Evolutionary conservation across 2,797 vertebrate species (phyloP).

Genomic region (Limnodromus scolopaceus): DNA sequence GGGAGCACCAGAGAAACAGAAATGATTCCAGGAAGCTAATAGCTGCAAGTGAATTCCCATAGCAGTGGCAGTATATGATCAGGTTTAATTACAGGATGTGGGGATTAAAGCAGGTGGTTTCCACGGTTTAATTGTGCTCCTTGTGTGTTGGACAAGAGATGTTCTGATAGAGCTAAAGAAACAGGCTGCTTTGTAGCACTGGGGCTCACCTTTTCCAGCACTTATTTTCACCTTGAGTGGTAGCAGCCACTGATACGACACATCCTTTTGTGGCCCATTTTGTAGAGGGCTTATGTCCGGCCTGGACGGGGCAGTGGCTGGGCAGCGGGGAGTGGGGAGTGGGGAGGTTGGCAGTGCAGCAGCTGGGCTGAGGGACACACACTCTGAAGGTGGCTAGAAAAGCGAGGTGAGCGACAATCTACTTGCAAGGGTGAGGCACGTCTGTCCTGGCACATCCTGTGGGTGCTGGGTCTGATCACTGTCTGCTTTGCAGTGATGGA

Average conservation of each 20-base stretch:
- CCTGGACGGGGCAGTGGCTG: background rate
- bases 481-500: constrained; percentile 81
- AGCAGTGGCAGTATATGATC: background rate
- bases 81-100: constrained; percentile 4
- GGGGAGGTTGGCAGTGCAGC: background rate
- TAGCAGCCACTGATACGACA: background rate
- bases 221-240: background rate
- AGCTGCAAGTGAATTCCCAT: background rate
- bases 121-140: background rate
- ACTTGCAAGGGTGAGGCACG: background rate
- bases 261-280: background rate
- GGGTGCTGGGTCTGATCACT: background rate
- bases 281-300: background rate
- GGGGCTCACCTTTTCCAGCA: background rate
- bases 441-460: background rate
- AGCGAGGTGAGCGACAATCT: background rate
- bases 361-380: accelerated
- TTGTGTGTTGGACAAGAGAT: background rate
- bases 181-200: background rate
- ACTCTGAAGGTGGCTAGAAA: background rate
- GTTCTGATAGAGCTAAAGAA: background rate
- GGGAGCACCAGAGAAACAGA: background rate
- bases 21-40: background rate
- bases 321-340: no score
- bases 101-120: background rate